Evolutionary conservation across 2,797 vertebrate species (phyloP).

Genomic region (Tokudaia tokunoshimensis): DNA sequence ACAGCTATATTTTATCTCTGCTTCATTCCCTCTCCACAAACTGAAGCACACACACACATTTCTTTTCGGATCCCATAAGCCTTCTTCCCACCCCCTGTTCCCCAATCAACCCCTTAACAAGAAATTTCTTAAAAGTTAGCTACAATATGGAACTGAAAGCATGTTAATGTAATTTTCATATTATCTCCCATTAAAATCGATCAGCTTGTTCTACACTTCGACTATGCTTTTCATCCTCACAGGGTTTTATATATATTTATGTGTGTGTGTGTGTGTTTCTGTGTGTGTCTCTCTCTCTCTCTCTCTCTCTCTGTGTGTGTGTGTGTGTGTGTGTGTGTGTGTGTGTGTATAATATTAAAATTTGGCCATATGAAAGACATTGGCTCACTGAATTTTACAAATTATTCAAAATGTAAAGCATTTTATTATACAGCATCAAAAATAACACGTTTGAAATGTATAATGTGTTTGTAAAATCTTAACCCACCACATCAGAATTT

Average conservation of each 20-base stretch:
- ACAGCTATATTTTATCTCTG: neutral
- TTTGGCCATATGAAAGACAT: conserved; percentile 18
- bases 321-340: no score
- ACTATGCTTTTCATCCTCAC: neutral
- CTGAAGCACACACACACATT: neutral
- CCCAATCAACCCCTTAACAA: neutral
- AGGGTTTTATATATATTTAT: neutral
- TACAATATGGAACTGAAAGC: neutral
- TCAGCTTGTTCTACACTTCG: neutral
- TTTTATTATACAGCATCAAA: conserved; percentile 15
- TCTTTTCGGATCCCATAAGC: neutral
- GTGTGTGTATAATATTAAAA: neutral
- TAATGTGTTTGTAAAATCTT: neutral
- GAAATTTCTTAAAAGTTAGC: neutral
- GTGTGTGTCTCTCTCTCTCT: no score
- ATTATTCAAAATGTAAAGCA: neutral
- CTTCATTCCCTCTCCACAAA: neutral
- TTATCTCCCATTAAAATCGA: conserved; percentile 13
- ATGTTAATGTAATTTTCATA: neutral
- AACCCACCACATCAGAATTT: neutral
- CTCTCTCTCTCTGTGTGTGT: no score
- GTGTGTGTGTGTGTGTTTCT: no score
- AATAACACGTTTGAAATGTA: neutral
- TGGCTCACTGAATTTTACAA: neutral
- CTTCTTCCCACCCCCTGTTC: no score